Evolutionary conservation across 2,113 vertebrate species (phyloP), one percentile per base, ranked within the genome.

Genomic region (Dicaeum eximium): DNA sequence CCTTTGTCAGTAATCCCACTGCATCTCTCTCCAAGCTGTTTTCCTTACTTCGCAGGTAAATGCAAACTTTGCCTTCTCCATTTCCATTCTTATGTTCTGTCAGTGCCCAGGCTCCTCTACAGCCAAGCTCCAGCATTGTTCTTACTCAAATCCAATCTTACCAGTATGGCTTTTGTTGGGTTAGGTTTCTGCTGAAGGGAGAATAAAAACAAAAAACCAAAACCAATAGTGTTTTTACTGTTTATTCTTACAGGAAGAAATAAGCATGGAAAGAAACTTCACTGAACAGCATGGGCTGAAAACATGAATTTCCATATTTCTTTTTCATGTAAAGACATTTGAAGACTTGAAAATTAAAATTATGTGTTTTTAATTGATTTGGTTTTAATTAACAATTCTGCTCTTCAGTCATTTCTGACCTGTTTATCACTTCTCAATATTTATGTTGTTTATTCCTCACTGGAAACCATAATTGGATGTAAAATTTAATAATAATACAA

Each of bases 301-400:
- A 70, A 75, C 33, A 45, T n/a, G 6, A 14, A 27, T 65, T 72
- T 80, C 56, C 8, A 14, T 50, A 56, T 51, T 70, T 75, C n/a
- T 50, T 93, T 95, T 74, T 79, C 72, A 45, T 79, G 44, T 42
- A 90, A 53, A 85, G n/a, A 42, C 72, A 70, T 50, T 54, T 90
- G 60, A 95, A 92, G 45, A 75, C 40, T 27, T 91, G 67, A 90
- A 97, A 97, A 86, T 94, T 81, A 95, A 97, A 97, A 96, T 85
- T 53, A 71, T 4, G 54, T 74, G 8, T 57, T 95, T 95, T 90
- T 25, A 95, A 94, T 88, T 13, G 83, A 93, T 97, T 94, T 93
- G 38, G 30, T 66, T 95, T 58, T 86, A 84, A 89, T 81, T 60
- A 95, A 81, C 80, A 93, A 86, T 51, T 92, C 33, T 73, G 30